Conservation (phyloP, 1,140 invertebrate species). For the Psilanteris sp. region DNA sequence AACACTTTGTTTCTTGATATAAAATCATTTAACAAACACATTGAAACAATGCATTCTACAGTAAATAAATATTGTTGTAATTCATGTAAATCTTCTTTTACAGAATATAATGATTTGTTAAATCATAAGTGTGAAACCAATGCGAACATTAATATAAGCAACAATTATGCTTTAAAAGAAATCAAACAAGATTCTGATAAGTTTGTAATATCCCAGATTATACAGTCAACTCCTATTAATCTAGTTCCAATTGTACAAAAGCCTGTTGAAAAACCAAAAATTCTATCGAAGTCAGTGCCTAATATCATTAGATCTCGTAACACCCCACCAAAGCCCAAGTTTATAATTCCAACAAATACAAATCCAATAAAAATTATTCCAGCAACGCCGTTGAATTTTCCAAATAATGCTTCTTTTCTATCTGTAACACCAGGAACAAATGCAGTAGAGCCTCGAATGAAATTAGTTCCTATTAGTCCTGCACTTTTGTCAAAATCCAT, state of each 20-base stretch:
- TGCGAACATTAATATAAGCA: conserved; percentile 27
- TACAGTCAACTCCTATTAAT: conserved; percentile 8
- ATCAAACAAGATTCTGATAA: conserved; percentile 18
- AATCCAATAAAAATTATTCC: conserved; percentile 36
- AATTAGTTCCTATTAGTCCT: conserved; percentile 20
- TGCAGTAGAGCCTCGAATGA: not conserved
- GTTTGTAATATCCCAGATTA: conserved; percentile 10
- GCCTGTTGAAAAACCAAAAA: conserved; percentile 29
- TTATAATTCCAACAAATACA: conserved; percentile 19
- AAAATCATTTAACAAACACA: conserved; percentile 59
- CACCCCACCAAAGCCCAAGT: conserved; percentile 4
- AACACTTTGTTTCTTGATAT: conserved; percentile 55
- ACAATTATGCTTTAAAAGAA: conserved; percentile 2
- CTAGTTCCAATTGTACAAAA: conserved; percentile 3
- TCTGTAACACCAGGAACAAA: not conserved
- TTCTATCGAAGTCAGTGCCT: conserved; percentile 18
- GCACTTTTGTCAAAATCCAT: conserved; percentile 7
- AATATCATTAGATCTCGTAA: conserved; percentile 42
- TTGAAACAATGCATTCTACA: conserved; percentile 54
- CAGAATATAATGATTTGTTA: conserved; percentile 38
- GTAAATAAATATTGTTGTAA: conserved; percentile 47
- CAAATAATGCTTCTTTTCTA: conserved; percentile 2
- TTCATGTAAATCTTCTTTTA: conserved; percentile 49
- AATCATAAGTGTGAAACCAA: conserved; percentile 35
- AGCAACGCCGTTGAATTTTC: conserved; percentile 16